phyloP scores from a whole-genome alignment of 2,888 invertebrate genomes.

The Tenodera sinensis region DNA sequence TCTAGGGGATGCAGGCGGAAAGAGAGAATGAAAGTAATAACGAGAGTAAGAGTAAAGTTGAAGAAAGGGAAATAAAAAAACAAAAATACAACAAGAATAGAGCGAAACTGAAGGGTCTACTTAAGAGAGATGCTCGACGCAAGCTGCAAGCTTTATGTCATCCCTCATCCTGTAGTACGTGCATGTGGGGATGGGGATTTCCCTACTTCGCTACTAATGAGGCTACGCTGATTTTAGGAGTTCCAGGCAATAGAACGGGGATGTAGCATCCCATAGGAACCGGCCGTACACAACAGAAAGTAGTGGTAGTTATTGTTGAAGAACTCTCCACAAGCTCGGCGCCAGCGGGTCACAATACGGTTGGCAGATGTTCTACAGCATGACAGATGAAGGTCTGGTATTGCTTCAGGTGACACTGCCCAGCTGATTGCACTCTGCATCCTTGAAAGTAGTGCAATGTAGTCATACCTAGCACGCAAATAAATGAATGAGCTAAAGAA shows the following conservation, averaged over 20 bases:
- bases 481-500: no score
- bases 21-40: not conserved
- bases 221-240: not conserved
- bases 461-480: no score
- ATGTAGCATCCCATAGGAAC: not conserved
- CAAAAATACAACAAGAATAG: not conserved
- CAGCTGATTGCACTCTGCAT: not conserved
- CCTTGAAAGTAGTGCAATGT: no score
- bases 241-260: not conserved
- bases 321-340: not conserved
- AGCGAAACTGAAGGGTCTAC: not conserved
- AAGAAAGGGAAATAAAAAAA: not conserved
- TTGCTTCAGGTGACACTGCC: not conserved
- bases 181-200: not conserved
- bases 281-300: not conserved
- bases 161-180: not conserved
- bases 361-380: not conserved
- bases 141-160: not conserved
- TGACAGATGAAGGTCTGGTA: not conserved
- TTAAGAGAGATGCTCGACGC: not conserved
- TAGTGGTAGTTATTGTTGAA: not conserved
- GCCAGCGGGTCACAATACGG: not conserved
- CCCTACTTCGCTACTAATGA: not conserved
- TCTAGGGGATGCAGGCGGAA: not conserved
- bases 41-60: not conserved